Evolutionary conservation across 2,888 invertebrate genomes (phyloP), one percentile per base, ranked within the genome.

Genomic region (Leistus spinibarbis): DNA sequence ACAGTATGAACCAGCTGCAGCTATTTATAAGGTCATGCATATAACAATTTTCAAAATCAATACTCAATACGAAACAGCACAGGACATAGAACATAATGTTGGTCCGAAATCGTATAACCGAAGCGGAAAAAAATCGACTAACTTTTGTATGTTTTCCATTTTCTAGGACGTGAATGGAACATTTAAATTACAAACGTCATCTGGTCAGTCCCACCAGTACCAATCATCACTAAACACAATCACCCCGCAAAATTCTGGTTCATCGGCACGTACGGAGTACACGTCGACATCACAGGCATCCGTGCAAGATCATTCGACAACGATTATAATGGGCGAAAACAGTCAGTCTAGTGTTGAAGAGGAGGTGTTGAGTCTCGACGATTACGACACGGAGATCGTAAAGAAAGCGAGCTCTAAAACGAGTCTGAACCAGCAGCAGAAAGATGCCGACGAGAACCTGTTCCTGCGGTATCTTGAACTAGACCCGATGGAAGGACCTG

Each of bases 391-490:
- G 10, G 84, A 83, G 78, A 83, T 84, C 64, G 83, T 82, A 71
- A 82, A 83, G 76, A 84, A 83, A 77, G 80, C 83, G 83, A 88
- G 83, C 88, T 89, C 83, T 84, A 90, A 84, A 80, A 91, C 90
- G 63, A 90, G 90, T 0, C 82, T 90, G 57, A 85, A 86, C 65
- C 90, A 90, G 80, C 85, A 89, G 2, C 79, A 77, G 79, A 80
- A 77, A 78, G 91, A 91, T 80, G 92, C 92, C 9, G 93, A 93
- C 80, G 93, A 93, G 84, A 92, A 92, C 84, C 85, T 92, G 66
- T 92, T 92, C 84, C 86, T 92, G 67, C 85, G 82, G 66, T 77
- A 95, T 84, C 86, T 95, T 81, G 95, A 95, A 84, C 87, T 95
- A 79, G 95, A 95, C 85, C 94, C 94, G 0, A 87, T 90, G 7